phyloP scores from a whole-genome alignment of 2,113 vertebrate species.

The Dendrocopos noguchii region DNA sequence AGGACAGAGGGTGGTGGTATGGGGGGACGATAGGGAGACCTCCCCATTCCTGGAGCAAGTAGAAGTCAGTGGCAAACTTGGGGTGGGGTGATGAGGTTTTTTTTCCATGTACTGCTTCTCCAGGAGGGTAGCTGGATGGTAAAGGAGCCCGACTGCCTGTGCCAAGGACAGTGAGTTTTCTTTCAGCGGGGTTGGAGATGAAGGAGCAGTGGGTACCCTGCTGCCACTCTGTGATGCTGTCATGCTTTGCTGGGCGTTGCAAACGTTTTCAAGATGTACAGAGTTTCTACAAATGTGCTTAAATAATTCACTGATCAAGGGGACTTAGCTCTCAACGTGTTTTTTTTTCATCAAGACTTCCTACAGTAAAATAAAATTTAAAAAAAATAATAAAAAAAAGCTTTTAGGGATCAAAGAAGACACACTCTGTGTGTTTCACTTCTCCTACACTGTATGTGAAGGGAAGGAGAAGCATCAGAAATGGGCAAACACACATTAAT shows the following conservation, averaged over 20 bases:
- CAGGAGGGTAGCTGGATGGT: background rate
- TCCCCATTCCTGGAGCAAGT: background rate
- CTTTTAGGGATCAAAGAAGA: background rate
- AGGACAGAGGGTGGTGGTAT: background rate
- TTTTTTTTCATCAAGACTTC: background rate
- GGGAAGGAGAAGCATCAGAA: background rate
- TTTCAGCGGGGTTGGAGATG: background rate
- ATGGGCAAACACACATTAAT: constrained; percentile 4
- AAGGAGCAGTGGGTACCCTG: background rate
- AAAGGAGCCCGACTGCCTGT: fast-evolving
- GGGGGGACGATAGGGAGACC: fast-evolving
- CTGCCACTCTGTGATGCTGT: background rate
- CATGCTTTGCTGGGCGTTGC: fast-evolving
- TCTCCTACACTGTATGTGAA: background rate
- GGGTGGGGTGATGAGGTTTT: background rate
- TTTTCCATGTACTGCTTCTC: background rate
- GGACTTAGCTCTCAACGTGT: background rate
- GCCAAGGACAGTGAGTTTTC: fast-evolving
- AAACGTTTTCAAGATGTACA: background rate
- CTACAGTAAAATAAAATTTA: background rate
- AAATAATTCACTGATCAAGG: background rate
- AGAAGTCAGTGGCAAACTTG: background rate
- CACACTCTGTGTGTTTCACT: fast-evolving
- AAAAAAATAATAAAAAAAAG: background rate
- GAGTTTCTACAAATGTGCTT: background rate